Conservation (phyloP, 2,888 invertebrate species). For the Ophioninae sp. region DNA sequence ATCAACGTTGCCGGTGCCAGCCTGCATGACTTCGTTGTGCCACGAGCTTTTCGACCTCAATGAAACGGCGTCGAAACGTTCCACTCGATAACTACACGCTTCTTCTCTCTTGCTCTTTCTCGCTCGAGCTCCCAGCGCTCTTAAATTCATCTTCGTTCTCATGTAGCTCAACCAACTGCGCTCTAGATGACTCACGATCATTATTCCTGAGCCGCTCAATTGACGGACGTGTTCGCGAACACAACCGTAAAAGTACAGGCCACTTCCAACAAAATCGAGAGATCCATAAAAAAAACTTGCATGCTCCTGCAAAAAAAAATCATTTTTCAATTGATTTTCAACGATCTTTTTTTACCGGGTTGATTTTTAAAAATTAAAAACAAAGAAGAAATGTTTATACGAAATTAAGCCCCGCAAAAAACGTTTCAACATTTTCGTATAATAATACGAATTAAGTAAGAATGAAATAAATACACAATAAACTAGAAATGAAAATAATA, state of each 20-base stretch:
- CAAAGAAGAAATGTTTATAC: not conserved
- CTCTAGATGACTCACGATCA: constrained; percentile 47
- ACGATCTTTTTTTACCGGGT: not conserved
- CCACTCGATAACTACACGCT: constrained; percentile 8
- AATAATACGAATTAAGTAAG: too few relatives aligned
- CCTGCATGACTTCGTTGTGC: not conserved
- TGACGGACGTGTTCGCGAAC: constrained; percentile 25
- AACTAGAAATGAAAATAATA: too few relatives aligned
- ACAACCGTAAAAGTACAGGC: not conserved
- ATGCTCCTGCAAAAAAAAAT: not conserved
- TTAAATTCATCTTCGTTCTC: not conserved
- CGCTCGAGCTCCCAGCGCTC: constrained; percentile 3
- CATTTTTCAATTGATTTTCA: not conserved
- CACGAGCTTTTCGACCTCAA: not conserved
- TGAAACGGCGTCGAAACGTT: constrained; percentile 9
- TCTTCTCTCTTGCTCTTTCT: constrained; percentile 16
- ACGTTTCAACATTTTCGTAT: too few relatives aligned
- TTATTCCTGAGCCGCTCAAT: constrained; percentile 30
- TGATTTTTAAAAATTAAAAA: not conserved
- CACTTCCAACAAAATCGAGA: not conserved
- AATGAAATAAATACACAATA: too few relatives aligned
- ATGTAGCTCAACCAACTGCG: not conserved
- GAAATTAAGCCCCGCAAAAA: too few relatives aligned
- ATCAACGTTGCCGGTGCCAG: not conserved
- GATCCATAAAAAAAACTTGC: not conserved